Evolutionary conservation across 2,113 vertebrate genomes (phyloP), one percentile per base, ranked within the genome.

Genomic region (Dicaeum eximium): DNA sequence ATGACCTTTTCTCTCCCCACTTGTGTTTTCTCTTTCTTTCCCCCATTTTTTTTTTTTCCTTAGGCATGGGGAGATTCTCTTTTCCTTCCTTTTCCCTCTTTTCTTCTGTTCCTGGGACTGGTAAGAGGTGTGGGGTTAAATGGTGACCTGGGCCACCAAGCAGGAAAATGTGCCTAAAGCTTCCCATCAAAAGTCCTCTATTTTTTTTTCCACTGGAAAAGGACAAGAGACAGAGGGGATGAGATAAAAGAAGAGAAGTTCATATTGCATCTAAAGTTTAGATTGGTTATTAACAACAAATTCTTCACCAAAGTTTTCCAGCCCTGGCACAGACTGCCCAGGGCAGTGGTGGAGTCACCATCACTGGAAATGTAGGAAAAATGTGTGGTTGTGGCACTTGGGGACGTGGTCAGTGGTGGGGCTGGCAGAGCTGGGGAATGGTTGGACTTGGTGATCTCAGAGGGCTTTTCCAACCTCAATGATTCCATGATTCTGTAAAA

Each of bases 1-100:
- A 96, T 77, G 80, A 97, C 80, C 42, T 73, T 22, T 56, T n/a
- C 64, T 83, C 67, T 78, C 62, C 86, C 88, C 23, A 27, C 56
- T 65, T 33, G 9, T n/a, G 15, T 61, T 90, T 94, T 86, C 38
- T 74, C 25, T 90, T 27, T 66, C 38, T 90, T 92, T 19, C 47
- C 10, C 45, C 66, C 7, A 2, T 33, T 90, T 57, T 64, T 70
- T 64, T 70, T 14, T 17, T 61, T 28, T 40, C 42, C 45, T 50
- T 21, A 22, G 31, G 1, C 6, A 3, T 0, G 33, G 27, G 37
- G 19, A 56, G 7, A 21, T 57, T 69, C 22, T 78, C 11, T 83
- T 80, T 77, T 53, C 37, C 56, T 38, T 73, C 56, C 45, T 31
- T 70, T 78, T 70, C 23, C 44, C 44, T 66, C 72, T 58, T n/a